phyloP scores from a whole-genome alignment of 2,113 vertebrate species.

The Nasalis larvatus region DNA sequence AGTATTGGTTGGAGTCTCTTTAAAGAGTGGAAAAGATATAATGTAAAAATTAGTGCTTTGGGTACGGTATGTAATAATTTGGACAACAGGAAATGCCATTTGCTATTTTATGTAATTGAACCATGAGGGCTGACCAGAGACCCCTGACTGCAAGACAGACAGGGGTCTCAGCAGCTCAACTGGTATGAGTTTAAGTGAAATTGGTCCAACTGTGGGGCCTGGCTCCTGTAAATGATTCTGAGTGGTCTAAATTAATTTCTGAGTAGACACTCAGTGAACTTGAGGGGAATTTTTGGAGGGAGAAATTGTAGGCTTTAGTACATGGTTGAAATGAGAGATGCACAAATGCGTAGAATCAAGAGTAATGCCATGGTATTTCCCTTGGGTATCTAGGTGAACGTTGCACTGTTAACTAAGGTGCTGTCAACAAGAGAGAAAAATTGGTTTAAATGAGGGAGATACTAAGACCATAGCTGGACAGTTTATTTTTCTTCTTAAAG shows the following conservation, averaged over 20 bases:
- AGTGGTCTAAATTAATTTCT: neutral
- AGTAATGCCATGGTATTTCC: neutral
- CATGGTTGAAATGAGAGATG: neutral
- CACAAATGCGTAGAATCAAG: neutral
- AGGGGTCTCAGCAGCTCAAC: neutral
- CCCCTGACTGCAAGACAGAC: neutral
- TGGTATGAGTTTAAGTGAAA: neutral
- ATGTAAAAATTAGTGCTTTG: neutral
- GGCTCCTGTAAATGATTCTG: neutral
- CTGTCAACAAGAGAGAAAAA: neutral
- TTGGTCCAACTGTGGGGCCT: neutral
- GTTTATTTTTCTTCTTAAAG: neutral
- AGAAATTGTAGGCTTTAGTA: neutral
- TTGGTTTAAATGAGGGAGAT: neutral
- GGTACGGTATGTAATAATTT: neutral
- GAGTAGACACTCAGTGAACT: neutral
- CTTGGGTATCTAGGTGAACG: neutral
- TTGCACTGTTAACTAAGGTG: neutral
- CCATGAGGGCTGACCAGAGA: no score
- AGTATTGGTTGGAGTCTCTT: neutral
- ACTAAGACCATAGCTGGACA: neutral
- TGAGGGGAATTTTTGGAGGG: neutral
- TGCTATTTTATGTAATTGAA: neutral
- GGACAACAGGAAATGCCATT: neutral
- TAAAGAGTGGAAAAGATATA: neutral